These are phyloP conservation scores for Vicugna pacos DNA, from an alignment of 2,113 vertebrate species.

Conservation along the genomic window DNA sequence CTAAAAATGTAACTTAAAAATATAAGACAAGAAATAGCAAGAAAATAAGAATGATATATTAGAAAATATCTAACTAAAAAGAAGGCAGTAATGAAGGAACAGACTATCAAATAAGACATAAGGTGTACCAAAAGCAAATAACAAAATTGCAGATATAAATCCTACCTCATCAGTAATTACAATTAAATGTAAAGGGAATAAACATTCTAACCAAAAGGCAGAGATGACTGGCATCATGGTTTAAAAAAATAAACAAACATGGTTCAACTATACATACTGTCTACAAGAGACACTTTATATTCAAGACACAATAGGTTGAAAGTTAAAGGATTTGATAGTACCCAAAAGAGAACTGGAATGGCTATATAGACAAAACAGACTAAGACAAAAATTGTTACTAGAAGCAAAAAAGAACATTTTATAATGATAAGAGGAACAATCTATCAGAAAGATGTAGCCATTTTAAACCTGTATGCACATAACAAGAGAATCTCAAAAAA, in stretches of 20 bases:
- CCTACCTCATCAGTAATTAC: not conserved
- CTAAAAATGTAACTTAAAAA: not conserved
- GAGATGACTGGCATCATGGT: not conserved
- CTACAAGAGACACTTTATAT: not conserved
- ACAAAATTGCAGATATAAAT: not conserved
- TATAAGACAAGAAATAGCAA: not conserved
- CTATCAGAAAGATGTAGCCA: not conserved
- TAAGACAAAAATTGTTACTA: not conserved
- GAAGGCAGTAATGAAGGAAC: not conserved
- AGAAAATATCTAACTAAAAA: constrained; percentile 21
- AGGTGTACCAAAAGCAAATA: not conserved
- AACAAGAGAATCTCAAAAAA: not conserved
- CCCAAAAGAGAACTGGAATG: not conserved
- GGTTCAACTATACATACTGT: not conserved
- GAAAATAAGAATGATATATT: not conserved
- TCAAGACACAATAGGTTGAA: not conserved
- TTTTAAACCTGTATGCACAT: not conserved
- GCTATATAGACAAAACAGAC: not conserved
- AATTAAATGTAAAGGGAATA: not conserved
- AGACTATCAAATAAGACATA: not conserved
- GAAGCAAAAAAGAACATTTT: not conserved
- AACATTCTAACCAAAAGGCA: not conserved
- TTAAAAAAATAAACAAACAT: not conserved
- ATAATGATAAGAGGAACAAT: not conserved
- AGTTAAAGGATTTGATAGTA: not conserved